A percentile compares a stretch with the other conserved stretches of the same genome.
phyloP scores from a whole-genome alignment of 92 coral and sea anemone genomes.

The Actinostola sp. region DNA sequence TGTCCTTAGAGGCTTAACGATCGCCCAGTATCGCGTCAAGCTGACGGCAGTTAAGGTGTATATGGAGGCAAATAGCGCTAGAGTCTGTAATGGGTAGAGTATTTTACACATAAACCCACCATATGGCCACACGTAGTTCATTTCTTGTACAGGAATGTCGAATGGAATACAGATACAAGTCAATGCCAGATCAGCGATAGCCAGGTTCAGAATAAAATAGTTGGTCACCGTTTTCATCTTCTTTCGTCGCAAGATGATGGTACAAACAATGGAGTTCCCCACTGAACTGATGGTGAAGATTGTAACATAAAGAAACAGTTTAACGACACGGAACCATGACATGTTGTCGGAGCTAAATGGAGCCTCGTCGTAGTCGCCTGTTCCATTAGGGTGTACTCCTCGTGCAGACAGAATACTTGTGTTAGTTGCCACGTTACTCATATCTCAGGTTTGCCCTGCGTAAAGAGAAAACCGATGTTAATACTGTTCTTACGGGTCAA shows the following conservation, averaged over 20 bases:
- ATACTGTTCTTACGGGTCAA: no score
- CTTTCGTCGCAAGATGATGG: slow-evolving; percentile 67
- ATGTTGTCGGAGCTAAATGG: not conserved
- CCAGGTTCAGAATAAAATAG: slow-evolving; percentile 89
- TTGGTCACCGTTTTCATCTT: slow-evolving; percentile 95
- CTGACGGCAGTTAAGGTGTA: slow-evolving; percentile 94
- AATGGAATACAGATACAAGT: slow-evolving; percentile 93
- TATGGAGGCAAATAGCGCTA: slow-evolving; percentile 82
- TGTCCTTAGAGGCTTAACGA: slow-evolving; percentile 78
- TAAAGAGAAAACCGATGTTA: no score
- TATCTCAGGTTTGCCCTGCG: no score
- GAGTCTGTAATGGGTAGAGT: slow-evolving; percentile 88
- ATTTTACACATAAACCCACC: slow-evolving; percentile 93
- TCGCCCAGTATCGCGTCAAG: slow-evolving; percentile 90
- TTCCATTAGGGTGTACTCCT: not conserved
- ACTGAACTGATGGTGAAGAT: slow-evolving; percentile 83
- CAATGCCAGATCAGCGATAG: slow-evolving; percentile 89
- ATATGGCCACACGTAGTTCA: slow-evolving; percentile 91
- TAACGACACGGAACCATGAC: slow-evolving; percentile 41
- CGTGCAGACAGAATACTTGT: no score
- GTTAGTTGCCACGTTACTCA: no score
- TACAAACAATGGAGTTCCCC: slow-evolving; percentile 88
- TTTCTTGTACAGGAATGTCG: slow-evolving; percentile 93
- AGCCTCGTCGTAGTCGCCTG: not conserved
- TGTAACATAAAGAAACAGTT: slow-evolving; percentile 66